Evolutionary conservation across 1,140 invertebrate genomes (phyloP).

Genomic region (Gerris buenoi): DNA sequence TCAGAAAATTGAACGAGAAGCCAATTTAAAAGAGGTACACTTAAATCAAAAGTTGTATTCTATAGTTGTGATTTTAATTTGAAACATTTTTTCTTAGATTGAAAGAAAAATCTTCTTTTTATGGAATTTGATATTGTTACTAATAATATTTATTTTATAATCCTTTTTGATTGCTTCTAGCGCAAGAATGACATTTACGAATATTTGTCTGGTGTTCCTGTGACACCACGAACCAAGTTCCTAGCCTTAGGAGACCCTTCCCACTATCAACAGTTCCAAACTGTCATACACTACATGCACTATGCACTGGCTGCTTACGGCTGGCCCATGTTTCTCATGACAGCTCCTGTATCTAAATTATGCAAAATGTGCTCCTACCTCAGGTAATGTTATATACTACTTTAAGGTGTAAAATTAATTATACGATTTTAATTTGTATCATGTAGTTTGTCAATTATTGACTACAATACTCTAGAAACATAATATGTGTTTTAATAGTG

Average conservation of each 20-base stretch:
- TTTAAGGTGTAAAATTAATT: too few relatives aligned
- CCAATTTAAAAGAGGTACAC: conserved; percentile 57
- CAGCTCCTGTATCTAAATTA: conserved; percentile 45
- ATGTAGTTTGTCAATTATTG: too few relatives aligned
- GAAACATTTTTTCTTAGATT: background rate
- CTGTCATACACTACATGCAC: conserved; percentile 71
- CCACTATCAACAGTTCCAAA: conserved; percentile 55
- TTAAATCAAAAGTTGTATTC: background rate
- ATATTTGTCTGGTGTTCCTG: conserved; percentile 73
- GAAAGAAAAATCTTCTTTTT: too few relatives aligned
- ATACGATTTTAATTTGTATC: too few relatives aligned
- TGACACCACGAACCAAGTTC: conserved; percentile 70
- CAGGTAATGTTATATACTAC: conserved; percentile 36
- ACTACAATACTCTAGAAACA: too few relatives aligned
- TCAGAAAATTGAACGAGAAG: conserved; percentile 63
- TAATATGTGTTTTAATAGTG: too few relatives aligned
- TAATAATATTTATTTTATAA: too few relatives aligned
- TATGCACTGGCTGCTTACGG: conserved; percentile 79
- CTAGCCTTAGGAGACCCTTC: conserved; percentile 62
- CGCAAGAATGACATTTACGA: conserved; percentile 74
- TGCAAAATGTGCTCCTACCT: conserved; percentile 56
- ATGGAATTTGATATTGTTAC: too few relatives aligned
- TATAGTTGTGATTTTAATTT: background rate
- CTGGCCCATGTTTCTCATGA: conserved; percentile 76
- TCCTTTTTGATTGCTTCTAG: too few relatives aligned